phyloP scores from a whole-genome alignment of 2,113 vertebrate genomes.

The Lepidothrix coronata region DNA sequence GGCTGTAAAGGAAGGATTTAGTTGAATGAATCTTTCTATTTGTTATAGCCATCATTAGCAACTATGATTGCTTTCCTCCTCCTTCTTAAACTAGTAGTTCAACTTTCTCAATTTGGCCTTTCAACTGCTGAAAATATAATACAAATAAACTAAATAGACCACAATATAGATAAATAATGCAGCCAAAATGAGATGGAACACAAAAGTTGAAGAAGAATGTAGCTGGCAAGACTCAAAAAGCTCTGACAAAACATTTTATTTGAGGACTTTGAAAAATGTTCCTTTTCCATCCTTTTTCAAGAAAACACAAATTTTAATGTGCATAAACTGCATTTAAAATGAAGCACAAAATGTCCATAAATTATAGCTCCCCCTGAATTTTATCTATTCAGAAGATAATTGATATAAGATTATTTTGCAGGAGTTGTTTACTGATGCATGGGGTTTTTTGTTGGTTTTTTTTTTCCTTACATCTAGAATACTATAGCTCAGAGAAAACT shows the following conservation, averaged over 20 bases:
- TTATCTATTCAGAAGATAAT: background rate
- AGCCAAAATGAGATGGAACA: background rate
- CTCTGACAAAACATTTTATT: background rate
- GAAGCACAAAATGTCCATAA: background rate
- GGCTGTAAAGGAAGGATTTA: conserved; percentile 43
- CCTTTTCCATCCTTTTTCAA: background rate
- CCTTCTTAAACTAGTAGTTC: conserved; percentile 28
- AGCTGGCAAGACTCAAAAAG: background rate
- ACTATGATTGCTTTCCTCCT: conserved; percentile 1
- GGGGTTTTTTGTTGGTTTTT: background rate
- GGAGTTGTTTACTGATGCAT: background rate
- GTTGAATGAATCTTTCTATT: conserved; percentile 42
- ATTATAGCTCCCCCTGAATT: background rate
- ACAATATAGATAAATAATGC: background rate
- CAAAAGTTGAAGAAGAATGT: background rate
- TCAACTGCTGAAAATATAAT: background rate
- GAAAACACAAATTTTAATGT: background rate
- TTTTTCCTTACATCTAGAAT: no score
- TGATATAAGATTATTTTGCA: background rate
- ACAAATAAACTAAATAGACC: background rate
- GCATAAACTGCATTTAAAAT: background rate
- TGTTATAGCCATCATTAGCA: conserved; percentile 35
- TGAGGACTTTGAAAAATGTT: background rate
- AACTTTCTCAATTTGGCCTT: background rate
- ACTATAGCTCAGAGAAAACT: background rate